These are phyloP conservation scores for Mustelus asterias DNA, from an alignment of 2,113 vertebrate species.

Conservation along the genomic window DNA sequence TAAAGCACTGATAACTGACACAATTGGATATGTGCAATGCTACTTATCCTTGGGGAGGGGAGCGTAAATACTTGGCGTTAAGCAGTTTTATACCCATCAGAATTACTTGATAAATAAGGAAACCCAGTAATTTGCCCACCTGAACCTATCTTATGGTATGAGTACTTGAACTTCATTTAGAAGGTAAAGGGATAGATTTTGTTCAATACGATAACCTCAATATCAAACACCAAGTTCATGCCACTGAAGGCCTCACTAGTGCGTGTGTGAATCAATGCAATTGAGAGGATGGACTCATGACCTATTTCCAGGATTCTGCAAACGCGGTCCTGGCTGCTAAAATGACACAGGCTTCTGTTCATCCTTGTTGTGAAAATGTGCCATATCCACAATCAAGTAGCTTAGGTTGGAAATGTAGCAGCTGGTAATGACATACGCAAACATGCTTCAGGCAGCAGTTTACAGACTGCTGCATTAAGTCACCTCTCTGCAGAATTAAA, in stretches of 20 bases:
- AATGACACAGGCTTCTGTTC: not conserved
- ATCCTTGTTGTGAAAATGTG: not conserved
- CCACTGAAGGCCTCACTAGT: not conserved
- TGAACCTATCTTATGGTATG: not conserved
- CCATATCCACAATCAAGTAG: not conserved
- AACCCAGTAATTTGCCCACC: not conserved
- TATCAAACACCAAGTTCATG: not conserved
- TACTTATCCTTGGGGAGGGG: not conserved
- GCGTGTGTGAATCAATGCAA: not conserved
- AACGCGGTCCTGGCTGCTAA: not conserved
- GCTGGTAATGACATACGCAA: not conserved
- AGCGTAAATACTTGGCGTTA: not conserved
- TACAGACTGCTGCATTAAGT: not conserved
- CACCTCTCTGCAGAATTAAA: not conserved
- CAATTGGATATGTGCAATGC: not conserved
- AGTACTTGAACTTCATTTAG: not conserved
- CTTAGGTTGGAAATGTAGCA: not conserved
- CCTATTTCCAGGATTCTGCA: not conserved
- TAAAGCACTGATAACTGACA: not conserved
- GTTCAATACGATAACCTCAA: not conserved
- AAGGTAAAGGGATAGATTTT: not conserved
- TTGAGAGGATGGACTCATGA: too few species aligned
- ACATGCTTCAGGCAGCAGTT: not conserved
- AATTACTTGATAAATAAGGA: slow-evolving; percentile 7
- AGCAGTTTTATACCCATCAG: not conserved